Evolutionary conservation across 2,113 vertebrate genomes (phyloP), one percentile per base, ranked within the genome.

Genomic region (Trichomycterus rosablanca): DNA sequence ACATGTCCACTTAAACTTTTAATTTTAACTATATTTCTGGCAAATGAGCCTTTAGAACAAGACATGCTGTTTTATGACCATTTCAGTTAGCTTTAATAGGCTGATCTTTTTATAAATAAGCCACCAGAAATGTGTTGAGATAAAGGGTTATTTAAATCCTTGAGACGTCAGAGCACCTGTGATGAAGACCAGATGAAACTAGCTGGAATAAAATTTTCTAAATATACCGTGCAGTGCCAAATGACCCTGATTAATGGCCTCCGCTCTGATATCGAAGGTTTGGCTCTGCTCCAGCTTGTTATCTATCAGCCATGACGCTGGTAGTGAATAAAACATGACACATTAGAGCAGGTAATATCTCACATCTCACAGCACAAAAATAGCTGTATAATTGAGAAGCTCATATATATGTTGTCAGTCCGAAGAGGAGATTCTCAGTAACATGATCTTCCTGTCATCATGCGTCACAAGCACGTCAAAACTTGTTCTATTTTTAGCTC

Each of bases 311-410:
- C 58, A 59, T 69, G 60, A 67, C 71, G 58, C 46, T 66, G 46
- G 67, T 69, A 44, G 22, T 73, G 68, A 75, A 75, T 79, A 64
- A 79, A 75, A 71, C 43, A 75, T 71, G 54, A 45, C 53, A 45
- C 70, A 68, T 73, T 73, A 73, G 66, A 56, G 50, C 66, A 71
- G 71, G 73, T 75, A 70, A 79, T 79, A 73, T 63, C 72, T 79
- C 73, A 73, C 59, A 45, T 67, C 24, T 61, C 51, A 26, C 53
- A 45, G 70, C 14, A 55, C 54, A 73, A 72, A 76, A 76, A 76
- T 79, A 76, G 74, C 59, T 46, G 5, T 65, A 67, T 75, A 73
- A 76, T 75, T 75, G 65, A 71, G 69, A 59, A 69, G 48, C 32
- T 52, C 68, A 73, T 76, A 59, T 44, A 20, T 45, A 46, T 50